Base-by-base conservation (phyloP, 2,797 vertebrate genomes). In the Harpagifer antarcticus region DNA sequence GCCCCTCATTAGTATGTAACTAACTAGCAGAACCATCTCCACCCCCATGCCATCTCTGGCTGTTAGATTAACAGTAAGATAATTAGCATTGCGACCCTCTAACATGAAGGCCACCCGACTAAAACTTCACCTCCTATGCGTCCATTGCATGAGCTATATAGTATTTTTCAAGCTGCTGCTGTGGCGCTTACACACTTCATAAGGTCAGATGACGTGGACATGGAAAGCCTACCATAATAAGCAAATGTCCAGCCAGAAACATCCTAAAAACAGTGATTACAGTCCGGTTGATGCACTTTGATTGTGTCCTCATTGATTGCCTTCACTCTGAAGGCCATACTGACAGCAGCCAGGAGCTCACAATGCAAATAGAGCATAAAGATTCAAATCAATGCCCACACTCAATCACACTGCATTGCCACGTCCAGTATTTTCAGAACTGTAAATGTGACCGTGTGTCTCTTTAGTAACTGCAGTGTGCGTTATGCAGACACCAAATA, bases 1-100 rank as follows among this genome's bases (percentile, higher is more conserved):
- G 93, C 60, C 93, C 94, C 54, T 94, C 94, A 81, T 94, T 95
- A 95, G 94, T 95, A 95, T 91, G 94, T 95, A 93, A 84, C 60
- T 44, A 80, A 79, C 13, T 74, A 92, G 88, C 75, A 81, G 71
- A 89, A 67, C 61, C 79, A 89, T 92, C 74, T 84, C 75, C 82
- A 73, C 87, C 78, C 33, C 87, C 79, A 85, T 86, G 69, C 86
- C 90, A 87, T 83, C 76, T 68, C 74, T 78, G 23, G 82, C 74
- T 78, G 59, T 81, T 87, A 83, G 79, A 75, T 15, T 71, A 78
- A 76, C 61, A 87, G 70, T 88, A 74, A 88, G 82, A 81, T 86
- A 80, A 82, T 73, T 55, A 76, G 19, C 42, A 15, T 27, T 10
- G 60, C 66, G 54, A 58, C 49, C 61, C 56, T 76, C 64, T 64